Conservation (phyloP, 2,888 invertebrate genomes). For the Synergus japonicus region DNA sequence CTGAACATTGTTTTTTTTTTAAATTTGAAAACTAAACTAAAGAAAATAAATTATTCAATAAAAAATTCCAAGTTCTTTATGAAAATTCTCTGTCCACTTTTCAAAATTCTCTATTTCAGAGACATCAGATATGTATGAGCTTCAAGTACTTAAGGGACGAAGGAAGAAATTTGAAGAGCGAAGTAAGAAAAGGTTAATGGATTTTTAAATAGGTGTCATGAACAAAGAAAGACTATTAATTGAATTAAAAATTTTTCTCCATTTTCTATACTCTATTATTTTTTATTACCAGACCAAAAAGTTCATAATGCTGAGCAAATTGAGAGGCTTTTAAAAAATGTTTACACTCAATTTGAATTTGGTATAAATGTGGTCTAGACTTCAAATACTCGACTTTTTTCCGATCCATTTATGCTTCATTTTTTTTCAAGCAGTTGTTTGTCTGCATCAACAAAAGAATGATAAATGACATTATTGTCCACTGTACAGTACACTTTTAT, state of each 20-base stretch:
- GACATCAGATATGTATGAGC: constrained; percentile 9
- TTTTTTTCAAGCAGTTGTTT: background rate
- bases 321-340: too few relatives aligned
- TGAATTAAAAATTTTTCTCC: background rate
- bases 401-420: background rate
- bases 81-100: too few relatives aligned
- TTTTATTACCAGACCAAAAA: too few relatives aligned
- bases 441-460: background rate
- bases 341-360: too few relatives aligned
- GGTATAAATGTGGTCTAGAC: background rate
- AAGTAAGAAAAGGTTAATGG: background rate
- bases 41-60: too few relatives aligned
- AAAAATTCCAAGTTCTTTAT: too few relatives aligned
- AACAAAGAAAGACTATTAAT: background rate
- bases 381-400: background rate
- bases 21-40: too few relatives aligned
- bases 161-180: background rate
- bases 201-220: background rate
- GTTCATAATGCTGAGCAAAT: too few relatives aligned
- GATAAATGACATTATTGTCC: background rate
- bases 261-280: too few relatives aligned
- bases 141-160: background rate
- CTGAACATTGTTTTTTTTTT: too few relatives aligned
- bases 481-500: background rate
- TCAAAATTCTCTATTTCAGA: background rate